phyloP scores from a whole-genome alignment of 2,797 vertebrate species.

The Galago senegalensis region DNA sequence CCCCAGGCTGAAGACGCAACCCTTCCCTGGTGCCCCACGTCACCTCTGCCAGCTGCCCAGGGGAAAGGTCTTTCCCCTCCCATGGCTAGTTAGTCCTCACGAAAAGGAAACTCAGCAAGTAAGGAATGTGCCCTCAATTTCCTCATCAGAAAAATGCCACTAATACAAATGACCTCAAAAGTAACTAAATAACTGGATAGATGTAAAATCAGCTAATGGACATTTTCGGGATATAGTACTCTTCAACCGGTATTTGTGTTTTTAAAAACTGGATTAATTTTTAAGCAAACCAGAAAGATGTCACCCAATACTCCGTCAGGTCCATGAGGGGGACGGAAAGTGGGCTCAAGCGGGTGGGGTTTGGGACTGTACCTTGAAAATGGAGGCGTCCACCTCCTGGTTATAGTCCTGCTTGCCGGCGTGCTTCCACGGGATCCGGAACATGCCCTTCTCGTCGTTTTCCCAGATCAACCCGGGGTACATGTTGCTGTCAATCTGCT shows the following conservation, averaged over 20 bases:
- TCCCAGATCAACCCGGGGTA: conserved; percentile 98
- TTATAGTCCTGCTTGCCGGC: conserved; percentile 99
- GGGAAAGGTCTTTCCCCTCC: background rate
- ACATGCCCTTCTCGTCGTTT: conserved; percentile 94
- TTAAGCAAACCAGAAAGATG: background rate
- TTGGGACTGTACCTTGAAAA: conserved; percentile 94
- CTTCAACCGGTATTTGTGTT: background rate
- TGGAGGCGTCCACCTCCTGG: conserved; percentile 98
- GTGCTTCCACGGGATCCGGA: conserved; percentile 99
- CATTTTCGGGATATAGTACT: background rate
- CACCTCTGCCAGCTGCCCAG: accelerated
- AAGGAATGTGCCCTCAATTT: accelerated
- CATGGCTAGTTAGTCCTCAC: accelerated
- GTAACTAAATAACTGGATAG: background rate
- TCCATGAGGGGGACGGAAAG: background rate
- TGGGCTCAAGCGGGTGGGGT: accelerated
- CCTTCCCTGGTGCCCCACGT: accelerated
- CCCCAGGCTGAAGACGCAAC: background rate
- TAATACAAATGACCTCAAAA: background rate
- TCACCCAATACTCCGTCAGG: accelerated
- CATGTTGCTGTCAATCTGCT: conserved; percentile 95
- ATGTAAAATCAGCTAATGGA: background rate
- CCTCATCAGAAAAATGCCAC: background rate
- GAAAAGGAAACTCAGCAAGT: background rate
- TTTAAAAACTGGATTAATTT: background rate